Evolutionary conservation across 2,113 vertebrate species (phyloP), one percentile per base, ranked within the genome.

Genomic region (Salvelinus sp.): DNA sequence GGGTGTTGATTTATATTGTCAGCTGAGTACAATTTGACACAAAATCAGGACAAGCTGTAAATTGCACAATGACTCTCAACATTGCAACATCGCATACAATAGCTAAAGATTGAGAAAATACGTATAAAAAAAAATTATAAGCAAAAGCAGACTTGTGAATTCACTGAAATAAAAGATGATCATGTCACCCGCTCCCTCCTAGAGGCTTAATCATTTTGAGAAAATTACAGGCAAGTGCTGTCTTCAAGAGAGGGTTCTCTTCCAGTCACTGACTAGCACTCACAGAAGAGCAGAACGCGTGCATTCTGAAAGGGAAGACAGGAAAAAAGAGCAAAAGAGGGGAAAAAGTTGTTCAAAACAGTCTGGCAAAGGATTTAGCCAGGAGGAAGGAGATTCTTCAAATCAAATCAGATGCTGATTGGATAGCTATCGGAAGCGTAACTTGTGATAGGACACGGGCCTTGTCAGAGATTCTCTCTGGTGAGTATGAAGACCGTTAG

Each of bases 191-290:
- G 27, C 23, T 27, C 18, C 33, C 50, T 22, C 22, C 48, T 22
- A 50, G 63, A 27, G 68, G 72, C 33, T 87, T 88, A 89, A 87
- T 91, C 81, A 80, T 79, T 79, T 82, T 77, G 89, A 79, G 91
- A 89, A 91, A 92, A 92, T 93, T 92, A 92, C 87, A 92, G 90
- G 86, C 79, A 62, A 89, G 88, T 84, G 28, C 70, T 30, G 63
- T 77, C 79, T 82, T 79, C 74, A 87, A 84, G 88, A 87, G 84
- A 80, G 77, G 80, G 86, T 78, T 76, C 79, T 70, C 71, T 83
- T 80, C 79, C 28, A 87, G 84, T 87, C 84, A 77, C 79, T 82
- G 84, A 89, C 88, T 71, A 80, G 85, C 85, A 89, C 81, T 83
- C 85, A 85, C 87, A 87, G 84, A 85, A 80, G 76, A 82, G 70